phyloP scores from a whole-genome alignment of 2,113 vertebrate species.

The Fulmarus glacialis region DNA sequence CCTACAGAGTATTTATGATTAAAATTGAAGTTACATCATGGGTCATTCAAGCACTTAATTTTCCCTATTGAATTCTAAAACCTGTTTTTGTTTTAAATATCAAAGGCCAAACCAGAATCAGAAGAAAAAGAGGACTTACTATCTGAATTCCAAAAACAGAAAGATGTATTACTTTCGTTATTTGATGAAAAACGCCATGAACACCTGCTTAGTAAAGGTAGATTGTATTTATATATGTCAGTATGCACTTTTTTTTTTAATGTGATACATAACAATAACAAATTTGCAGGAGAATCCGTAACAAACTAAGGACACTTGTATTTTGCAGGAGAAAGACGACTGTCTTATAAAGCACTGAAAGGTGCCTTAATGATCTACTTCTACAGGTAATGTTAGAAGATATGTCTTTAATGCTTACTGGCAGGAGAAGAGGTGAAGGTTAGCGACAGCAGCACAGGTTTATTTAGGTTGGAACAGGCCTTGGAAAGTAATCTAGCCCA shows the following conservation, averaged over 20 bases:
- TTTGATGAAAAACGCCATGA: slow-evolving; percentile 94
- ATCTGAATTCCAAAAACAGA: slow-evolving; percentile 86
- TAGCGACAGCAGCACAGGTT: neutral
- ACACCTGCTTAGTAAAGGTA: slow-evolving; percentile 92
- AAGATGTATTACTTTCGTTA: slow-evolving; percentile 83
- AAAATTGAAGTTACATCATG: neutral
- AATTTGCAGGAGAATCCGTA: neutral
- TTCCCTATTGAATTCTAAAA: neutral
- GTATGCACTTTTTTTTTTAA: neutral
- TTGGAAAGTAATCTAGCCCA: neutral
- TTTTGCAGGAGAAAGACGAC: slow-evolving; percentile 82
- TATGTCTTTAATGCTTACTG: neutral
- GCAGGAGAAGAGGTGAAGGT: neutral
- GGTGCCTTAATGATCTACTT: slow-evolving; percentile 98
- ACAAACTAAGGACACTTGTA: neutral
- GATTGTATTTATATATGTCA: neutral
- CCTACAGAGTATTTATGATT: neutral
- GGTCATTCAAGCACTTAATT: neutral
- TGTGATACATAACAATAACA: neutral
- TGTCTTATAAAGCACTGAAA: slow-evolving; percentile 88
- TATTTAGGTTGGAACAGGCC: neutral
- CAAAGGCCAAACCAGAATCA: slow-evolving; percentile 79
- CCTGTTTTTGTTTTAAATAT: slow-evolving; percentile 16
- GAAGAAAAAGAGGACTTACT: slow-evolving; percentile 89
- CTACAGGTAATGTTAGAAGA: slow-evolving; percentile 84